A percentile compares a stretch with the other conserved stretches of the same genome.
These are phyloP conservation scores for Glareola pratincola DNA, from an alignment of 2,113 vertebrate species.

Conservation along the genomic window DNA sequence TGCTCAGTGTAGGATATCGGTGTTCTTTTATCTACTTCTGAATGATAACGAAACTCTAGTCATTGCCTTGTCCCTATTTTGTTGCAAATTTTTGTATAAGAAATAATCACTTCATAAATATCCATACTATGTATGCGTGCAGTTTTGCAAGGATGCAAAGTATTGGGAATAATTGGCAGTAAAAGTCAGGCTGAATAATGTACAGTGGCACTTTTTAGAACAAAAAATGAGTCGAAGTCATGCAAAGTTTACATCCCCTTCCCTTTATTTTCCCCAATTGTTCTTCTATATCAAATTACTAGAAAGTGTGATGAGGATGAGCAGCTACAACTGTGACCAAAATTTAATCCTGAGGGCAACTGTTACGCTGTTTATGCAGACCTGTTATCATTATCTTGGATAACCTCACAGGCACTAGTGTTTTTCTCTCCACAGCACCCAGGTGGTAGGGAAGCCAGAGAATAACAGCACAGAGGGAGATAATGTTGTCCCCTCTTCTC, in stretches of 20 bases:
- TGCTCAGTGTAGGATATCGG: background rate
- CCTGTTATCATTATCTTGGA: background rate
- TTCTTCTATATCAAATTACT: background rate
- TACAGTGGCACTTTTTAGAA: background rate
- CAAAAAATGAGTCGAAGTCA: background rate
- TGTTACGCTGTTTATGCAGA: background rate
- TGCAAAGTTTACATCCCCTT: background rate
- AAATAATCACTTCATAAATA: conserved; percentile 41
- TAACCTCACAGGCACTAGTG: background rate
- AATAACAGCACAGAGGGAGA: background rate
- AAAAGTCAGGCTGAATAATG: background rate
- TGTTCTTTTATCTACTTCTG: conserved; percentile 37
- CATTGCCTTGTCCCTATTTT: background rate
- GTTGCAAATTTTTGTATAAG: background rate
- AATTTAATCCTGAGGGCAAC: background rate
- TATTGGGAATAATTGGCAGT: background rate
- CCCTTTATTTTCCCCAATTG: background rate
- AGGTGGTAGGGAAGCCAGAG: background rate
- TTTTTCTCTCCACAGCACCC: background rate
- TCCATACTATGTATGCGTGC: background rate
- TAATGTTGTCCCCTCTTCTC: background rate
- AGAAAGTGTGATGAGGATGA: background rate
- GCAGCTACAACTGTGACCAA: background rate
- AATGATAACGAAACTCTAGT: conserved; percentile 3
- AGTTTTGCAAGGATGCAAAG: conserved; percentile 32